A percentile compares a stretch with the other conserved stretches of the same genome.
Conservation (phyloP, 1,140 invertebrate species). For the Seison nebaliae region DNA sequence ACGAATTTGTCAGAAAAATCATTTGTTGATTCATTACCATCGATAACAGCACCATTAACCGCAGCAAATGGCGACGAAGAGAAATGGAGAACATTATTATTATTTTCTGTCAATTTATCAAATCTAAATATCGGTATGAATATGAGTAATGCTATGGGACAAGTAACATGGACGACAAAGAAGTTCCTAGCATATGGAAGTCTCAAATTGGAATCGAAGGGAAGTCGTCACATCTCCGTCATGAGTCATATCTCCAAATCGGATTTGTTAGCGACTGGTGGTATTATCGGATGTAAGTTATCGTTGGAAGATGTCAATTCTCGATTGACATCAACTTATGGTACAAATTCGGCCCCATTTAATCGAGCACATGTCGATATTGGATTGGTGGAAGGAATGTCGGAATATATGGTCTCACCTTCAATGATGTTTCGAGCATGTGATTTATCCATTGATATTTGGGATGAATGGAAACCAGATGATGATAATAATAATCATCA, state of each 20-base stretch:
- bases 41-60: too few species aligned
- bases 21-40: too few species aligned
- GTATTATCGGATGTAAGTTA: constrained; percentile 75
- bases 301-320: constrained; percentile 63
- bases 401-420: constrained; percentile 79
- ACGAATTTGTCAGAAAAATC: too few species aligned
- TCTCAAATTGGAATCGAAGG: neutral
- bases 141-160: constrained; percentile 90
- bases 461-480: constrained; percentile 47
- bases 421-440: constrained; percentile 66
- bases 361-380: constrained; percentile 51
- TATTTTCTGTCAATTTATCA: constrained; percentile 80
- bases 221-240: neutral
- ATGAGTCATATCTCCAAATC: constrained; percentile 57
- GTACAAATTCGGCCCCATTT: constrained; percentile 38
- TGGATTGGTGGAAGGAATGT: constrained; percentile 51
- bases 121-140: constrained; percentile 84
- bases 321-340: constrained; percentile 34
- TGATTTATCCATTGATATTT: constrained; percentile 44
- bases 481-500: neutral
- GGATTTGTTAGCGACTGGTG: constrained; percentile 66
- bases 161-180: constrained; percentile 2
- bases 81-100: constrained; percentile 65
- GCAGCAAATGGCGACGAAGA: too few species aligned
- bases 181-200: neutral